Conservation (phyloP, 2,888 invertebrate genomes). For the Chloroclystis v-ata region DNA sequence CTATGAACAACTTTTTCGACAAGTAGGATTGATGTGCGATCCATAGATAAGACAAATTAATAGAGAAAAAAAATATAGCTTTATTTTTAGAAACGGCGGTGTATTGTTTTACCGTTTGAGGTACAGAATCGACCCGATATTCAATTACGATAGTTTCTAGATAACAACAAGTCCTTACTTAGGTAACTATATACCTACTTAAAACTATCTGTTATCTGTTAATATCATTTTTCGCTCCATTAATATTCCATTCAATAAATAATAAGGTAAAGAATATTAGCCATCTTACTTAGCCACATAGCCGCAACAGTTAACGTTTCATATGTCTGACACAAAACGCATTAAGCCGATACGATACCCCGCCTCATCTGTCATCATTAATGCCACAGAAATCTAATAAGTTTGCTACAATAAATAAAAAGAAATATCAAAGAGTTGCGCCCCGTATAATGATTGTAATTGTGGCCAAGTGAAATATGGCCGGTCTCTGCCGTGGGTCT, state of each 20-base stretch:
- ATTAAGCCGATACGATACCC: constrained; percentile 57
- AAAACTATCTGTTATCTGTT: no score
- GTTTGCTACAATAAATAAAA: constrained; percentile 73
- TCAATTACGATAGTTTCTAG: no score
- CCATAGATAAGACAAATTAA: no score
- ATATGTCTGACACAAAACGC: constrained; percentile 53
- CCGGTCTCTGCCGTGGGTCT: constrained; percentile 64
- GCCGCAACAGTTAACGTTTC: constrained; percentile 37
- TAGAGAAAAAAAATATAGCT: no score
- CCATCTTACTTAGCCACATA: not conserved
- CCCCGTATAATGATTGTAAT: constrained; percentile 74
- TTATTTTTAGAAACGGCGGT: no score
- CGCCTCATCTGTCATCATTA: constrained; percentile 77
- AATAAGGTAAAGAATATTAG: not conserved
- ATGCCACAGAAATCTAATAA: constrained; percentile 75
- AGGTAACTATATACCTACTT: no score
- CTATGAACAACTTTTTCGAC: constrained; percentile 56
- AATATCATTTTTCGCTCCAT: no score
- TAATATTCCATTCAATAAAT: no score
- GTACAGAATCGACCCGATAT: no score
- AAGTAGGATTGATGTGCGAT: no score
- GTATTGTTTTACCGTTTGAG: no score
- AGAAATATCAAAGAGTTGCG: constrained; percentile 73
- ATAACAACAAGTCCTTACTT: no score
- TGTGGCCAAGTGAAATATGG: constrained; percentile 74